These are phyloP conservation scores for Ptilodon capucinus DNA, from an alignment of 2,888 invertebrate genomes.

Conservation along the genomic window DNA sequence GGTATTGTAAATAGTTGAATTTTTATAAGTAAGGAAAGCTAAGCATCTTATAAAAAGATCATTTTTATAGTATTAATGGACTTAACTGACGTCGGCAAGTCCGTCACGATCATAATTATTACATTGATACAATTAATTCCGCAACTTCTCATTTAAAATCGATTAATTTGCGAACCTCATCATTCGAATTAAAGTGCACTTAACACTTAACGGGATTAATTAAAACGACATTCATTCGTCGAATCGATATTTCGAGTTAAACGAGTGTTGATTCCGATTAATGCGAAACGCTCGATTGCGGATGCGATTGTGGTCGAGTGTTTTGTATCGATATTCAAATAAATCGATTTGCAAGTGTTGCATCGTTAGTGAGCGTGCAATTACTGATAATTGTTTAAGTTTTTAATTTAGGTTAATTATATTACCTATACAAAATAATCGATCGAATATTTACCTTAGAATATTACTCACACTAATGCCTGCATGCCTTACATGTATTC, in stretches of 20 bases:
- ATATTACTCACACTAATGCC: too few relatives aligned
- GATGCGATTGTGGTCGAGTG: slow-evolving; percentile 16
- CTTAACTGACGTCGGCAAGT: slow-evolving; percentile 65
- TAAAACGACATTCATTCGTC: slow-evolving; percentile 49
- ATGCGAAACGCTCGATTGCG: slow-evolving; percentile 15
- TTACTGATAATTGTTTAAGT: not conserved
- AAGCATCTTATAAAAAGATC: slow-evolving; percentile 81
- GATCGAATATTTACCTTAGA: too few relatives aligned
- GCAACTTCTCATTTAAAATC: slow-evolving; percentile 23
- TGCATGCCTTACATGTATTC: too few relatives aligned
- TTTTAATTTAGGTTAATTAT: not conserved
- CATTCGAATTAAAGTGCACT: slow-evolving; percentile 51
- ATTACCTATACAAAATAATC: not conserved
- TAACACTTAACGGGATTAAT: slow-evolving; percentile 50
- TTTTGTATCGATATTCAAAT: slow-evolving; percentile 16
- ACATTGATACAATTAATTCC: not conserved
- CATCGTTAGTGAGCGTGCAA: slow-evolving; percentile 17
- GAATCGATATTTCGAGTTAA: slow-evolving; percentile 45
- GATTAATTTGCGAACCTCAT: slow-evolving; percentile 44
- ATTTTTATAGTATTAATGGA: slow-evolving; percentile 64
- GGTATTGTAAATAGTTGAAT: slow-evolving; percentile 77
- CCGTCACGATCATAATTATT: too few relatives aligned
- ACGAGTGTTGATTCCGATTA: slow-evolving; percentile 38
- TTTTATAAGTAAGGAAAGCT: slow-evolving; percentile 77
- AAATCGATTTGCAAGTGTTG: slow-evolving; percentile 5